Percentiles rank a stretch among this genome's conserved stretches.
Evolutionary conservation across 30 jellyfish, hydroid and myxozoan species (phyloP).

Genomic region (Sanderia malayensis): DNA sequence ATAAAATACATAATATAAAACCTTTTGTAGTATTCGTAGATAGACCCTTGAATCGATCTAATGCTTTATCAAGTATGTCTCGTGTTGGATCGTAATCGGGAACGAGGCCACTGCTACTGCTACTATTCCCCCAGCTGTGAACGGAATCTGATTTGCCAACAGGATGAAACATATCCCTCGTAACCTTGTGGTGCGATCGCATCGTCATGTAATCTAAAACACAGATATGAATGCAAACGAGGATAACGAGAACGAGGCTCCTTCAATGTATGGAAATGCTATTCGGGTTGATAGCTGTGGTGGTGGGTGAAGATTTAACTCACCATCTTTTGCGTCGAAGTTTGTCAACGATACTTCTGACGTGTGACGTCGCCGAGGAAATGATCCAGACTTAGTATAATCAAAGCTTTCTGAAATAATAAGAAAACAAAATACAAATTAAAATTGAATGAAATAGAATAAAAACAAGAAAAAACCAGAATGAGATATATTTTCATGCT

Average conservation of each 20-base stretch:
- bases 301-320: no score
- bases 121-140: conserved; percentile 62
- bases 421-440: no score
- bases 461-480: no score
- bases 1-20: background rate
- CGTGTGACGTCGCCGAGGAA: conserved; percentile 70
- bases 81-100: conserved; percentile 76
- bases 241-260: no score
- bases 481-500: no score
- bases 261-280: no score
- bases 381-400: conserved; percentile 71
- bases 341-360: conserved; percentile 65
- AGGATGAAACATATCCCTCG: conserved; percentile 30
- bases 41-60: conserved; percentile 34
- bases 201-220: conserved; percentile 25
- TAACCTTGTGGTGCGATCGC: conserved; percentile 8
- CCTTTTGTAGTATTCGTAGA: conserved; percentile 20
- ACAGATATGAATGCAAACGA: background rate
- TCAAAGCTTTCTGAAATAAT: conserved; percentile 42
- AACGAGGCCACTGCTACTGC: conserved; percentile 86
- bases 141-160: conserved; percentile 40
- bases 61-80: conserved; percentile 28
- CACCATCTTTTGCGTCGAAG: conserved; percentile 58
- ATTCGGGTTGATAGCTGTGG: no score
- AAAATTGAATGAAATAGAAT: no score